Evolutionary conservation across 2,888 invertebrate species (phyloP).

Genomic region (Eupsilia transversa): DNA sequence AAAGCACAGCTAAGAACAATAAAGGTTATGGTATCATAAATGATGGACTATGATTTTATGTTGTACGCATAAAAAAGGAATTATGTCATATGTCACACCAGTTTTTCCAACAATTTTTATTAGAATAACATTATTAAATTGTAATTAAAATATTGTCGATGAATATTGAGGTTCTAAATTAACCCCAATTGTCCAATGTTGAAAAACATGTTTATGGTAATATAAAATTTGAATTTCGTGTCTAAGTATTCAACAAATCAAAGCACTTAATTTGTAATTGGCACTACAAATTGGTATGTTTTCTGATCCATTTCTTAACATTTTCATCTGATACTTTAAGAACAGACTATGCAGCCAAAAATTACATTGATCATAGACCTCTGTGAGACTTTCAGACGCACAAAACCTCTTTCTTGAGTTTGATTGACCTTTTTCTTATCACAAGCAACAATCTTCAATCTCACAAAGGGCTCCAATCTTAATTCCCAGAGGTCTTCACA

Average conservation of each 20-base stretch:
- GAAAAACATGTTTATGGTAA: background rate
- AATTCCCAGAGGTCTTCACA: slow-evolving; percentile 29
- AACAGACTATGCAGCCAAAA: background rate
- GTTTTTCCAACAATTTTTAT: no score
- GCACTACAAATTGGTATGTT: background rate
- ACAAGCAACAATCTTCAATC: slow-evolving; percentile 19
- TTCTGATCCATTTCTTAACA: background rate
- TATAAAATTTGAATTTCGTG: background rate
- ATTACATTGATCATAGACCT: background rate
- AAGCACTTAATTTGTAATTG: background rate
- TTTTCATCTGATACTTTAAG: background rate
- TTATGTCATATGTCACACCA: background rate
- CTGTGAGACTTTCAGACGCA: background rate
- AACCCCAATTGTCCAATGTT: no score
- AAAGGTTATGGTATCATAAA: slow-evolving; percentile 44
- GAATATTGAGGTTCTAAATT: background rate
- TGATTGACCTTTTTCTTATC: slow-evolving; percentile 13
- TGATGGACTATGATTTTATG: slow-evolving; percentile 25
- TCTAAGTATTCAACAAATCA: background rate
- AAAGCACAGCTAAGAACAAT: slow-evolving; percentile 14
- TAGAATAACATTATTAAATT: background rate
- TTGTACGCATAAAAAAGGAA: background rate
- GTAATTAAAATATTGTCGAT: background rate
- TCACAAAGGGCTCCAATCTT: slow-evolving; percentile 17
- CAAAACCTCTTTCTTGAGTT: background rate